Evolutionary conservation across 37 sponge, comb jelly and placozoan species (phyloP).

Genomic region (Amphimedon queenslandica): DNA sequence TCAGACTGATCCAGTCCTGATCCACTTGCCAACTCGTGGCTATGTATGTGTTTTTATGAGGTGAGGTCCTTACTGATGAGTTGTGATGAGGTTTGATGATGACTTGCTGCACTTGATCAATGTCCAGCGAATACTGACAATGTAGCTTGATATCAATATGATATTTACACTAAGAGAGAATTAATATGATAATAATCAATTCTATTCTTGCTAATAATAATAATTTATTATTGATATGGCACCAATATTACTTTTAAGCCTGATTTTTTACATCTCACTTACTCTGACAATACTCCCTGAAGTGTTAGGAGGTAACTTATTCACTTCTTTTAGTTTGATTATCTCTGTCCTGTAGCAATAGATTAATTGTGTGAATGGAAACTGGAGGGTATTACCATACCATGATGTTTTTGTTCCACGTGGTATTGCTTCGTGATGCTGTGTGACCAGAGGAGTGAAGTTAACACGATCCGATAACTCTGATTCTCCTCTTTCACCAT

Average conservation of each 20-base stretch:
- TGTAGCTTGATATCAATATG: slow-evolving; percentile 66
- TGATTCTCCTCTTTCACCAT: background rate
- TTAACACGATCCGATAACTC: background rate
- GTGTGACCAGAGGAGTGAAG: background rate
- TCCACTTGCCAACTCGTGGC: too few relatives aligned
- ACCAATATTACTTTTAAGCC: too few relatives aligned
- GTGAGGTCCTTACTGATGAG: slow-evolving; percentile 34
- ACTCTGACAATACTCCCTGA: slow-evolving; percentile 34
- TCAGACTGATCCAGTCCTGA: too few relatives aligned
- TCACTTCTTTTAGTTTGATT: too few relatives aligned
- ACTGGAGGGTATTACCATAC: too few relatives aligned
- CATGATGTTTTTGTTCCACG: background rate
- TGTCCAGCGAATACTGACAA: slow-evolving; percentile 71
- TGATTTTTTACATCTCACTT: too few relatives aligned
- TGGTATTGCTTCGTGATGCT: background rate
- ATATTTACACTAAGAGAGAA: slow-evolving; percentile 57
- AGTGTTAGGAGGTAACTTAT: slow-evolving; percentile 19
- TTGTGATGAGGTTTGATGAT: slow-evolving; percentile 43
- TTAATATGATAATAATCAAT: background rate
- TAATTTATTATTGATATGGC: background rate
- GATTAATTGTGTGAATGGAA: too few relatives aligned
- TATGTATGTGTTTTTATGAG: too few relatives aligned
- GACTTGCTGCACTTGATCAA: slow-evolving; percentile 59
- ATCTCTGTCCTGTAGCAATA: too few relatives aligned
- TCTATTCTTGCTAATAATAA: slow-evolving; percentile 1